These are phyloP conservation scores for Fregata magnificens DNA, from an alignment of 2,113 vertebrate species.

Conservation along the genomic window DNA sequence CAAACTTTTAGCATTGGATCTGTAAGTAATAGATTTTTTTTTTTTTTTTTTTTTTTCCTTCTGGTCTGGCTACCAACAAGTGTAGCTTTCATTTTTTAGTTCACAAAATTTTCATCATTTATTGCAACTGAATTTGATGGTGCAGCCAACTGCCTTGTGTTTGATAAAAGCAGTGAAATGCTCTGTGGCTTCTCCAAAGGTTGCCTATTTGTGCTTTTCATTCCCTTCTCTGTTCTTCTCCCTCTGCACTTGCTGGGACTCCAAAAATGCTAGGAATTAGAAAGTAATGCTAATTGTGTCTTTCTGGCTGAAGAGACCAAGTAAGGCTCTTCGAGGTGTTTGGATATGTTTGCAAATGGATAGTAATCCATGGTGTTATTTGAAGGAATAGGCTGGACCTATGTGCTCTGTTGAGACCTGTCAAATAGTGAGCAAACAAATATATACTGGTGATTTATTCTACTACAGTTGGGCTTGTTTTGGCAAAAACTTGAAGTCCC, in stretches of 20 bases:
- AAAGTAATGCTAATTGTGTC: background rate
- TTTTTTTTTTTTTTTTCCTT: background rate
- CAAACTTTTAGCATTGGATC: background rate
- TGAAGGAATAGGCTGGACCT: background rate
- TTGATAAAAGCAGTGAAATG: background rate
- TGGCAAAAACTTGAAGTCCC: background rate
- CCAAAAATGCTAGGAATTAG: background rate
- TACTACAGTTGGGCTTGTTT: background rate
- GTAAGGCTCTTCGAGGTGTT: background rate
- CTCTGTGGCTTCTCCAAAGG: background rate
- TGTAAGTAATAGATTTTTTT: background rate
- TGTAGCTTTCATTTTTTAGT: background rate
- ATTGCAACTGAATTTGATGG: background rate
- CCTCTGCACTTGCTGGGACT: background rate
- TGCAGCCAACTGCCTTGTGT: accelerated
- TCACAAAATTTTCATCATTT: background rate
- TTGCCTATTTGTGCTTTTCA: background rate
- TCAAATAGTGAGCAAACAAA: background rate
- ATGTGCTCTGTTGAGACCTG: background rate
- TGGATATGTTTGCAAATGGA: background rate
- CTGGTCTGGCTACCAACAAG: background rate
- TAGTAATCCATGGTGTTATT: background rate
- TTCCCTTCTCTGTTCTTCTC: background rate
- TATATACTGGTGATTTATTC: background rate
- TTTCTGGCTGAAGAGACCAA: background rate